Evolutionary conservation across 2,888 invertebrate genomes (phyloP), one percentile per base, ranked within the genome.

Genomic region (Limnephilus auricula): DNA sequence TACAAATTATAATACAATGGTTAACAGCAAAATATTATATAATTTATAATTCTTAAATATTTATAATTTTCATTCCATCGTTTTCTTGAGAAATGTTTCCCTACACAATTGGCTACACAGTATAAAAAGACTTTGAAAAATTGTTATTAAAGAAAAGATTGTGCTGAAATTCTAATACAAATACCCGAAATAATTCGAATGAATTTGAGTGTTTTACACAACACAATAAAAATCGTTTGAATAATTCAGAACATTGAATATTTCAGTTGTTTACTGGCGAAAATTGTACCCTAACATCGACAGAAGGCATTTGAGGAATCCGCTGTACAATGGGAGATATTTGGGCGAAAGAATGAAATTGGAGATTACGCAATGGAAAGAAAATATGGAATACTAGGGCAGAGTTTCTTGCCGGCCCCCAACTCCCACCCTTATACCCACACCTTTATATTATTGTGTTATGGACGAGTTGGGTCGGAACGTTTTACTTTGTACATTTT

Each of bases 241-340:
- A 65, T 65, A 65, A 65, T 65, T 65, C 65, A 65, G n/a, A 25
- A 25, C 65, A 65, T 65, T 65, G 65, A 65, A 65, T 65, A 65
- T n/a, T 65, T 65, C 25, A 1, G 65, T 65, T 65, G 65, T 65
- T 65, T 65, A 65, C 65, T 18, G 65, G 65, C 9, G 25, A 65
- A 65, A 65, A 65, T 65, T 65, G 65, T 65, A 2, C 65, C 9
- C 65, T 25, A 6, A 65, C 65, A 65, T 65, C 65, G 25, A 65
- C n/a, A 65, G 65, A 65, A 65, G 65, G 65, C 65, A 65, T 65
- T 65, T 65, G 65, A 65, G 65, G 65, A 65, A 65, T 65, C 65
- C n/a, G 25, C 65, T n/a, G 65, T 65, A 65, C 65, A 65, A 65
- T 65, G 65, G 65, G 9, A 65, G 25, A 65, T 65, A 65, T 65